A percentile compares a stretch with the other conserved stretches of the same genome.
Evolutionary conservation across 2,888 invertebrate species (phyloP).

Genomic region (Orthosia gracilis): DNA sequence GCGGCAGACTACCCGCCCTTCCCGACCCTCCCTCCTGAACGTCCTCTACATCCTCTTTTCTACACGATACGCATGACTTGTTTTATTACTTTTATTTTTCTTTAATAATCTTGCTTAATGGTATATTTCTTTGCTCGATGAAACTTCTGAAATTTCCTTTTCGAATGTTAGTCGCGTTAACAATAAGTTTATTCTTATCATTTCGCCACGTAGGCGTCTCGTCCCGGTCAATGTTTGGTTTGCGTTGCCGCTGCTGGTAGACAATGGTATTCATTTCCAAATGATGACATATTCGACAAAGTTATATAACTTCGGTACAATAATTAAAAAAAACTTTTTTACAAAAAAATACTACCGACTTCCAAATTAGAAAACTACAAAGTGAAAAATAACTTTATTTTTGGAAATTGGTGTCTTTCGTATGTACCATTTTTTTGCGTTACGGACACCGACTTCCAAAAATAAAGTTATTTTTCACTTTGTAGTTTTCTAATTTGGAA

Average conservation of each 20-base stretch:
- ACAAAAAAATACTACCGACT: too few relatives aligned
- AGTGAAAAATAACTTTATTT: too few relatives aligned
- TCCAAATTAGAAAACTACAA: too few relatives aligned
- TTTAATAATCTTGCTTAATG: conserved; percentile 88
- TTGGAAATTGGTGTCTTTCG: too few relatives aligned
- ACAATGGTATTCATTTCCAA: not conserved
- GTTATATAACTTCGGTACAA: not conserved
- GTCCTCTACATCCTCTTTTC: conserved; percentile 76
- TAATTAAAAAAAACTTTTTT: not conserved
- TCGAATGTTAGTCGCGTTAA: conserved; percentile 73
- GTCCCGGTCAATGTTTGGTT: conserved; percentile 30
- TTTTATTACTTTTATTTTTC: conserved; percentile 89
- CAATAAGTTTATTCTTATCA: conserved; percentile 71
- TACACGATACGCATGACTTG: conserved; percentile 85
- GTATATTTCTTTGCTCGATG: conserved; percentile 84
- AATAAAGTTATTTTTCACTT: too few relatives aligned
- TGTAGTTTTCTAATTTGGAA: too few relatives aligned
- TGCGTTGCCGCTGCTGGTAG: conserved; percentile 15
- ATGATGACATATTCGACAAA: not conserved
- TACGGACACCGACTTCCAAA: too few relatives aligned
- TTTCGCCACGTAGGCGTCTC: conserved; percentile 52
- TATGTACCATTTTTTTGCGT: too few relatives aligned
- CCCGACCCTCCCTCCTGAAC: conserved; percentile 74
- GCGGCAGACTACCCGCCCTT: conserved; percentile 73
- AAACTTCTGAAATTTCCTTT: conserved; percentile 83